Percentiles rank a stretch among this genome's conserved stretches.
Evolutionary conservation across 2,888 invertebrate species (phyloP).

Genomic region (Scaptomyza polygonia): DNA sequence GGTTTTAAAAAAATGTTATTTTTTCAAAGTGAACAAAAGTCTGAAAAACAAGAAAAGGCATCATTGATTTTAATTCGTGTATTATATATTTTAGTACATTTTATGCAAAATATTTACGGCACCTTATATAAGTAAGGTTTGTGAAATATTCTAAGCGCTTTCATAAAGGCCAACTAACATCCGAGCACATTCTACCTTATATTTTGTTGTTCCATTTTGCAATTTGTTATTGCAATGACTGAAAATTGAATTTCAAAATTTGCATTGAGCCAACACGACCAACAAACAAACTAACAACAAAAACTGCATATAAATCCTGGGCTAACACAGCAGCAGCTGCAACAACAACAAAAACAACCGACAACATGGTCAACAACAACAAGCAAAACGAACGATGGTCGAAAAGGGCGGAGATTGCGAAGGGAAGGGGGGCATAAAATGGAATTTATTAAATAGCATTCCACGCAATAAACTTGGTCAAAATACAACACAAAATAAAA

Average conservation of each 20-base stretch:
- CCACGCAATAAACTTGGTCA: constrained; percentile 71
- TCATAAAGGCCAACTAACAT: constrained; percentile 10
- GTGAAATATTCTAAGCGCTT: too few species aligned
- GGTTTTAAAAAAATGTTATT: too few species aligned
- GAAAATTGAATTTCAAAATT: constrained; percentile 75
- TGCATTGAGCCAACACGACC: constrained; percentile 59
- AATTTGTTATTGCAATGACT: constrained; percentile 49
- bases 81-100: too few species aligned
- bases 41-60: too few species aligned
- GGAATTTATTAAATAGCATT: constrained; percentile 79
- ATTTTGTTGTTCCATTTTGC: constrained; percentile 3
- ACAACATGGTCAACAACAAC: background rate
- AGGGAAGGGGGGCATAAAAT: constrained; percentile 48
- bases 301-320: constrained; percentile 65
- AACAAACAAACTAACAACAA: constrained; percentile 38
- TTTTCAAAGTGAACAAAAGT: too few species aligned
- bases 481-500: constrained; percentile 53
- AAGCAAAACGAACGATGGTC: constrained; percentile 10
- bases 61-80: too few species aligned
- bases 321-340: constrained; percentile 15
- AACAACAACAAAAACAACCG: background rate
- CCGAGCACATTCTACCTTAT: constrained; percentile 22
- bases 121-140: too few species aligned
- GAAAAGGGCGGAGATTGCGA: background rate
- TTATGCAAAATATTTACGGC: too few species aligned